Conservation (phyloP, 2,888 invertebrate species). For the Andrena camellia region DNA sequence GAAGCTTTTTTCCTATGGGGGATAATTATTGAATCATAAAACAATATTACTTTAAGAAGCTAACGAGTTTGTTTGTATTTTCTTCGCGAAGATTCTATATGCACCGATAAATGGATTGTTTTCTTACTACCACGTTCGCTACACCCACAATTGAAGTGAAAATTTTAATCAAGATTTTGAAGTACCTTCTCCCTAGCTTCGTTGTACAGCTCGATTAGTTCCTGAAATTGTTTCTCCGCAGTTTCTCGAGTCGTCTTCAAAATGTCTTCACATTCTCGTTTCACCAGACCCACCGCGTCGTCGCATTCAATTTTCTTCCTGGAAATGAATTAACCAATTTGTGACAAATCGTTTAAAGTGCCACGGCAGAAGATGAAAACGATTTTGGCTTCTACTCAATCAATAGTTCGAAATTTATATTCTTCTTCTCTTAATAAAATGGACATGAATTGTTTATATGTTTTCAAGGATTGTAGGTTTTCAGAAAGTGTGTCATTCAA, state of each 20-base stretch:
- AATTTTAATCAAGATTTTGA: constrained; percentile 6
- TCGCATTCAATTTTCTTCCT: constrained; percentile 42
- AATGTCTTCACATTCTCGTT: constrained; percentile 58
- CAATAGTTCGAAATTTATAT: not conserved
- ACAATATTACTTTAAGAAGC: not conserved
- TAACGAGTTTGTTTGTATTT: not conserved
- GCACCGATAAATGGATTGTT: not conserved
- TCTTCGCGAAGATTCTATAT: not conserved
- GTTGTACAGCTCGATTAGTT: constrained; percentile 60
- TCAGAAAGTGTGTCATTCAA: not conserved
- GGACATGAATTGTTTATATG: not conserved
- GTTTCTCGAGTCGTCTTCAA: constrained; percentile 54
- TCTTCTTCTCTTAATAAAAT: too few relatives aligned
- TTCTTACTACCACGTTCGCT: not conserved
- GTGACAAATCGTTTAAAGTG: too few relatives aligned
- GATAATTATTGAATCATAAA: not conserved
- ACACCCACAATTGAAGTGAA: not conserved
- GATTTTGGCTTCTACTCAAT: not conserved
- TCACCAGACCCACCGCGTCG: constrained; percentile 28
- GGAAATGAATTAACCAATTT: constrained; percentile 16
- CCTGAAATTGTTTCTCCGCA: constrained; percentile 59
- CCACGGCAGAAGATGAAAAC: not conserved
- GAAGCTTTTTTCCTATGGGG: not conserved
- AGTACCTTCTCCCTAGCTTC: constrained; percentile 56
- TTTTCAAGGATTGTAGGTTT: not conserved